These are phyloP conservation scores for Anguilla megastoma DNA, from an alignment of 2,797 vertebrate species.

Conservation along the genomic window DNA sequence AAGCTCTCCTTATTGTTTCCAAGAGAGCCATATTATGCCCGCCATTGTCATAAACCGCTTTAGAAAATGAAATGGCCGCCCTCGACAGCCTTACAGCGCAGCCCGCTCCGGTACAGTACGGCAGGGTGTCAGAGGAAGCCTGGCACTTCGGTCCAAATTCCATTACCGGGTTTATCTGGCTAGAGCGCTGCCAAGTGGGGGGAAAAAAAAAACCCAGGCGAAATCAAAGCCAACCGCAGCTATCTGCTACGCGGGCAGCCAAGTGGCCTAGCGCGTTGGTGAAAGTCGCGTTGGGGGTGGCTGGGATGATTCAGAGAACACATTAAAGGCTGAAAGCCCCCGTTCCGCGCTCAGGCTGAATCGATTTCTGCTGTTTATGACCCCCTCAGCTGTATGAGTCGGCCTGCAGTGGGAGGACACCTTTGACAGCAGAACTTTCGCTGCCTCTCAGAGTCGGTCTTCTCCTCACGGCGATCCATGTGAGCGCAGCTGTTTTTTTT, in stretches of 20 bases:
- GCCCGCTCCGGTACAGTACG: neutral
- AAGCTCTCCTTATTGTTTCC: neutral
- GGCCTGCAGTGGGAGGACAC: slow-evolving; percentile 56
- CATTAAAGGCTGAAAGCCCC: slow-evolving; percentile 33
- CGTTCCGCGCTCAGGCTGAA: slow-evolving; percentile 33
- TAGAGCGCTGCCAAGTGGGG: neutral
- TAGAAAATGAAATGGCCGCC: slow-evolving; percentile 1
- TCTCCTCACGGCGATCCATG: slow-evolving; percentile 22
- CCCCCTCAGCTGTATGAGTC: slow-evolving; percentile 52
- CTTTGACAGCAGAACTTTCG: slow-evolving; percentile 51
- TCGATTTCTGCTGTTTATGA: slow-evolving; percentile 42
- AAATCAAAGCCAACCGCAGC: slow-evolving; percentile 11
- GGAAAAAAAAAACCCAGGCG: neutral
- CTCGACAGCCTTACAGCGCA: neutral
- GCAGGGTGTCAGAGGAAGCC: neutral
- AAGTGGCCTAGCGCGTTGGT: slow-evolving; percentile 1
- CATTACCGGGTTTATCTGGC: neutral
- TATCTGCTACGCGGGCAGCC: slow-evolving; percentile 33
- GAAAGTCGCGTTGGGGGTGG: slow-evolving; percentile 48
- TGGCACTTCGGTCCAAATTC: neutral
- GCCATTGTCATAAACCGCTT: neutral
- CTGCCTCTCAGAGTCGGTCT: slow-evolving; percentile 16
- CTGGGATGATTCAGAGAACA: slow-evolving; percentile 51
- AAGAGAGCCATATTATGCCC: neutral
- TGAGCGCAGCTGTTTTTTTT: neutral